These are phyloP conservation scores for Spinibarbus caldwelli DNA, from an alignment of 2,797 vertebrate genomes.

Conservation along the genomic window DNA sequence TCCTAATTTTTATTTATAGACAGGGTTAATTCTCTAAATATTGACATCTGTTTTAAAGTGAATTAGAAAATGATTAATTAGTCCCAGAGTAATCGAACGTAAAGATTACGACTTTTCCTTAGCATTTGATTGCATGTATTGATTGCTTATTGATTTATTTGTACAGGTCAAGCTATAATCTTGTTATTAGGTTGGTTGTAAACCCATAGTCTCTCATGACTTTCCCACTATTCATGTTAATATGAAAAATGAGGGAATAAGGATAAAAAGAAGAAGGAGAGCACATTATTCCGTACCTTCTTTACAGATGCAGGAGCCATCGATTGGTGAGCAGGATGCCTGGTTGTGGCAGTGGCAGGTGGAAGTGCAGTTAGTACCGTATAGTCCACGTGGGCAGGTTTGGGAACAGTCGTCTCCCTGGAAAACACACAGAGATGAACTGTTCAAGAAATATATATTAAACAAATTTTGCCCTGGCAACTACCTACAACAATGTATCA, in stretches of 20 bases:
- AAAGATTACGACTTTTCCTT: conserved; percentile 46
- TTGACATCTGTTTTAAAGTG: conserved; percentile 35
- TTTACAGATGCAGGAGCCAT: conserved; percentile 93
- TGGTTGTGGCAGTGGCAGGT: conserved; percentile 89
- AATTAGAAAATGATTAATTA: conserved; percentile 51
- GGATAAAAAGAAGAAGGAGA: conserved; percentile 9
- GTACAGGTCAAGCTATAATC: conserved; percentile 40
- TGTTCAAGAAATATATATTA: not conserved
- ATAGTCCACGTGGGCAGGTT: conserved; percentile 84
- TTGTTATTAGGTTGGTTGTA: conserved; percentile 44
- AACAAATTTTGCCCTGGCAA: not conserved
- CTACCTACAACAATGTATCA: not conserved
- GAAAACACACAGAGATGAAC: conserved; percentile 13
- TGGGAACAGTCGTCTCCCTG: conserved; percentile 91
- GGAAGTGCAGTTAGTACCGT: conserved; percentile 89
- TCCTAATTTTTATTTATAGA: not conserved
- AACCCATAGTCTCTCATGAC: conserved; percentile 20
- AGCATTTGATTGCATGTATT: conserved; percentile 16
- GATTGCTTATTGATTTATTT: conserved; percentile 48
- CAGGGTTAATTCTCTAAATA: conserved; percentile 30
- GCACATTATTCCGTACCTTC: conserved; percentile 82
- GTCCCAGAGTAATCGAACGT: conserved; percentile 39
- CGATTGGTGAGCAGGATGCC: conserved; percentile 86
- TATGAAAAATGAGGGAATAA: not conserved
- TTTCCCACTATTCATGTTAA: not conserved